Evolutionary conservation across 53 echinoderm and acorn worm species (phyloP).

Genomic region (Echinarachnius parma): DNA sequence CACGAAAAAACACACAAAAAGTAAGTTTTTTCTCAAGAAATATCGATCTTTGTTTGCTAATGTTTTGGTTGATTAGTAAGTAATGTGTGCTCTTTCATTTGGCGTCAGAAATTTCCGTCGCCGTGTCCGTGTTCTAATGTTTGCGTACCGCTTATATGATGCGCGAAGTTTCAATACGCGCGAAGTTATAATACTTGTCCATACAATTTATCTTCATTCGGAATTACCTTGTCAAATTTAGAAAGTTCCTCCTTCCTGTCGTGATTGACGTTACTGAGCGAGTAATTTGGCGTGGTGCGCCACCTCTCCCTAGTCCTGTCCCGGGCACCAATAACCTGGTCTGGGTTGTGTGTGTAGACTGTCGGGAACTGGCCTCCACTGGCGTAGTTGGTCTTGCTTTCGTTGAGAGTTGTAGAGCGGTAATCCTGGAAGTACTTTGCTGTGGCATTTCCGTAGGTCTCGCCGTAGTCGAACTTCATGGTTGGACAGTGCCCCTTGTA

Average conservation of each 20-base stretch:
- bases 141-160: too few relatives aligned
- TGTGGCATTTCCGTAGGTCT: conserved; percentile 90
- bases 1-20: too few relatives aligned
- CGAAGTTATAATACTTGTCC: too few relatives aligned
- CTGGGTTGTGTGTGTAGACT: conserved; percentile 95
- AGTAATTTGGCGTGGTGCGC: conserved; percentile 80
- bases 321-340: conserved; percentile 86
- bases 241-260: conserved; percentile 82
- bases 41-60: too few relatives aligned
- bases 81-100: too few relatives aligned
- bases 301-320: conserved; percentile 91
- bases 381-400: conserved; percentile 82
- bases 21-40: too few relatives aligned
- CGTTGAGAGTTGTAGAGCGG: conserved; percentile 82
- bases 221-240: conserved; percentile 94
- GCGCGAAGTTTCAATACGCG: too few relatives aligned
- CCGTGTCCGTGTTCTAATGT: too few relatives aligned
- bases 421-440: conserved; percentile 96
- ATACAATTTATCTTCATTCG: too few relatives aligned
- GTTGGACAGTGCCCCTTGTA: conserved; percentile 99
- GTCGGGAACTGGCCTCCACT: conserved; percentile 95
- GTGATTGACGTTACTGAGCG: conserved; percentile 82
- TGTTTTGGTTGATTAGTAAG: too few relatives aligned
- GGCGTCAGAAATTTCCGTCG: too few relatives aligned
- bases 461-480: conserved; percentile 96